Percentiles rank a stretch among this genome's conserved stretches.
phyloP scores from a whole-genome alignment of 1,140 invertebrate genomes.

The Adoxophyes honmai region DNA sequence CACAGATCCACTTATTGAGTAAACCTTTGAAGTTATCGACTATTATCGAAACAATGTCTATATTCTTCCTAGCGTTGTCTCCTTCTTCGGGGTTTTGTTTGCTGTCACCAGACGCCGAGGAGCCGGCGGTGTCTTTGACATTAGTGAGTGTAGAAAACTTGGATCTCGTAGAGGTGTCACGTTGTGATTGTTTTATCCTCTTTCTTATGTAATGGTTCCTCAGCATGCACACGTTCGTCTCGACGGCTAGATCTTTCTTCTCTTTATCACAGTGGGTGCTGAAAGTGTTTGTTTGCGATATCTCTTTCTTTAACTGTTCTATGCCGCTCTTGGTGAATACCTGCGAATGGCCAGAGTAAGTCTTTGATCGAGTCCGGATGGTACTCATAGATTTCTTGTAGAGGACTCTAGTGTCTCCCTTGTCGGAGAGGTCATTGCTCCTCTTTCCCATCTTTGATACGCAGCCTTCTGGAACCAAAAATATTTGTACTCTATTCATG shows the following conservation, averaged over 20 bases:
- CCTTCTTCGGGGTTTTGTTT: conserved; percentile 13
- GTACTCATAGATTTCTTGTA: conserved; percentile 49
- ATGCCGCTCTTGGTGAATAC: conserved; percentile 36
- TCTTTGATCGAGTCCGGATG: conserved; percentile 39
- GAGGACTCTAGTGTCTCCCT: conserved; percentile 30
- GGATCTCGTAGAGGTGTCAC: conserved; percentile 30
- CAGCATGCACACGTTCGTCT: conserved; percentile 52
- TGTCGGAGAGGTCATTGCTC: conserved; percentile 21
- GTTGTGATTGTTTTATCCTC: conserved; percentile 27
- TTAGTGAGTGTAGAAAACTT: conserved; percentile 37
- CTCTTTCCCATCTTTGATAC: conserved; percentile 18
- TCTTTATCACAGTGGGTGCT: conserved; percentile 33
- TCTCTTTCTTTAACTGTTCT: conserved; percentile 33
- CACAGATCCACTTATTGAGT: conserved; percentile 50
- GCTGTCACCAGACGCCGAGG: conserved; percentile 49
- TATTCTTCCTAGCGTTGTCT: conserved; percentile 27
- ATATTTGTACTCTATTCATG: conserved; percentile 17
- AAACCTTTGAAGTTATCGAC: conserved; percentile 52
- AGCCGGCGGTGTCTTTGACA: conserved; percentile 30
- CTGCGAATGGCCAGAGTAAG: conserved; percentile 39
- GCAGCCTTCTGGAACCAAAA: conserved; percentile 14
- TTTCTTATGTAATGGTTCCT: conserved; percentile 43
- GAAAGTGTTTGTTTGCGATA: conserved; percentile 24
- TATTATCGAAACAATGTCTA: conserved; percentile 43
- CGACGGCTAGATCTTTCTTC: conserved; percentile 54